Conservation (phyloP, 2,113 vertebrate genomes). For the Bathybates hornii region DNA sequence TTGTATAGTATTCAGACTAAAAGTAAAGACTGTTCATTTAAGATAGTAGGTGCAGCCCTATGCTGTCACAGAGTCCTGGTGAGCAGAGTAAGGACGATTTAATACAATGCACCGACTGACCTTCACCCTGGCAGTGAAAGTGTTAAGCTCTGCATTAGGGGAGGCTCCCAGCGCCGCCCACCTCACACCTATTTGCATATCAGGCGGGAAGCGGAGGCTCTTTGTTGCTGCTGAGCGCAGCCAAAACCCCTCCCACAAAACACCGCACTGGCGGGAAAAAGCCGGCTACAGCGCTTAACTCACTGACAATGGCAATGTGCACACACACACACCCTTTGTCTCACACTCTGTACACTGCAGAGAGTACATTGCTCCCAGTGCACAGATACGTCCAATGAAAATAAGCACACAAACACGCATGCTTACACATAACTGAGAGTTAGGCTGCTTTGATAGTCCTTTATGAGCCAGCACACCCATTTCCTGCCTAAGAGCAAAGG, state of each 20-base stretch:
- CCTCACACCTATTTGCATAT: conserved; percentile 49
- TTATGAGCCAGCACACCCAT: conserved; percentile 9
- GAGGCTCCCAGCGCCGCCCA: conserved; percentile 30
- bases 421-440: background rate
- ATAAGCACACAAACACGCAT: background rate
- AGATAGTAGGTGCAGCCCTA: background rate
- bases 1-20: background rate
- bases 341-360: conserved; percentile 12
- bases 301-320: conserved; percentile 34
- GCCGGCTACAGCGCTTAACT: conserved; percentile 26
- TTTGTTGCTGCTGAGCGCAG: conserved; percentile 53
- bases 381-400: background rate
- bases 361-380: background rate
- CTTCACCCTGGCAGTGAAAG: conserved; percentile 20
- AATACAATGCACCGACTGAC: background rate
- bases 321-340: conserved; percentile 28
- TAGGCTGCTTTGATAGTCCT: background rate
- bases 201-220: conserved; percentile 60
- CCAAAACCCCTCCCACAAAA: conserved; percentile 54
- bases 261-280: conserved; percentile 67
- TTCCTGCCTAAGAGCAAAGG: conserved; percentile 24
- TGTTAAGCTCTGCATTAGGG: conserved; percentile 52
- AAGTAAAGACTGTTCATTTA: background rate
- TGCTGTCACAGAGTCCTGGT: background rate
- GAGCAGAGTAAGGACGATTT: background rate